Conservation (phyloP, 2,888 invertebrate genomes). For the Scaptomyza tumidula region DNA sequence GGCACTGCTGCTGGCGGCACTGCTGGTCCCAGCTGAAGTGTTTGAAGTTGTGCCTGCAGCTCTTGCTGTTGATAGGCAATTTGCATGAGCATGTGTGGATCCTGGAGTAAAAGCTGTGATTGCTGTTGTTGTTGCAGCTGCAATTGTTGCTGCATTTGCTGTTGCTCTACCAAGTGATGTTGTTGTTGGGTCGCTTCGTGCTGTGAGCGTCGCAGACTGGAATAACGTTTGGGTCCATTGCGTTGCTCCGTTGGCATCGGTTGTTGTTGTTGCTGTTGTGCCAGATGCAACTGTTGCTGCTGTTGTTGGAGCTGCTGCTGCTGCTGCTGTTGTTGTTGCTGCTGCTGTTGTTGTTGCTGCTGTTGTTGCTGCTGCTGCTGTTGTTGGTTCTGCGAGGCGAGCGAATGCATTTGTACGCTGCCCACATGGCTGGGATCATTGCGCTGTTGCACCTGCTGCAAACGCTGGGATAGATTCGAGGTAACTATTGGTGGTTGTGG, state of each 20-base stretch:
- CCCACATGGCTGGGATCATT: slow-evolving; percentile 84
- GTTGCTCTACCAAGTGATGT: slow-evolving; percentile 68
- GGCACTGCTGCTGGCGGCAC: slow-evolving; percentile 59
- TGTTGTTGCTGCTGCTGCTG: slow-evolving; percentile 57
- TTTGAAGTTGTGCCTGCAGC: slow-evolving; percentile 80
- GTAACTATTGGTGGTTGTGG: slow-evolving; percentile 44
- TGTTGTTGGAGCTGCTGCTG: slow-evolving; percentile 48
- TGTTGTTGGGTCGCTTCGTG: slow-evolving; percentile 74
- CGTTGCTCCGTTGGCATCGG: slow-evolving; percentile 82
- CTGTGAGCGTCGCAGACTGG: slow-evolving; percentile 86
- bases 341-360: slow-evolving; percentile 38
- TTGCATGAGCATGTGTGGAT: slow-evolving; percentile 79
- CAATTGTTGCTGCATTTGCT: slow-evolving; percentile 66
- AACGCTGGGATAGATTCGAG: slow-evolving; percentile 81
- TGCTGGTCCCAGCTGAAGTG: slow-evolving; percentile 69
- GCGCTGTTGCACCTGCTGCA: slow-evolving; percentile 83
- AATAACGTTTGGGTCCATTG: slow-evolving; percentile 88
- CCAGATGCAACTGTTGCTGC: slow-evolving; percentile 38
- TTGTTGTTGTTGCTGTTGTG: slow-evolving; percentile 19
- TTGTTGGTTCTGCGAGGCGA: slow-evolving; percentile 81
- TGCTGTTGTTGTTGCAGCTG: slow-evolving; percentile 62
- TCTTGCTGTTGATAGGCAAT: slow-evolving; percentile 81
- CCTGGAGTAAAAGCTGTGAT: slow-evolving; percentile 77
- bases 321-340: slow-evolving; percentile 34
- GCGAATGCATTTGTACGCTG: slow-evolving; percentile 84